Conservation (phyloP, 2,113 vertebrate genomes). For the Thalassoma bifasciatum region DNA sequence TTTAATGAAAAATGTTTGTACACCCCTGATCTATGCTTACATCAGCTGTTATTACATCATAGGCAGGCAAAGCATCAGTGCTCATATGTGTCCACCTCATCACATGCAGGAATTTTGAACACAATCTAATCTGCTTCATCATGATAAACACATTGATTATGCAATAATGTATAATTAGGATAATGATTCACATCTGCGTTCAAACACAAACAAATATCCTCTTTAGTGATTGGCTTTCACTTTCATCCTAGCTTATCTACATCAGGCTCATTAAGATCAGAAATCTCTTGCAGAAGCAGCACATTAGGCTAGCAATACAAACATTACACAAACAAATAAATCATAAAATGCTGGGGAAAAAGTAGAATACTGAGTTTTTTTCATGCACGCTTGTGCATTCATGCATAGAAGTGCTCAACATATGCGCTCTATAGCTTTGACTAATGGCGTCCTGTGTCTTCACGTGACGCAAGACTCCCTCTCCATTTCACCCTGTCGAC, state of each 20-base stretch:
- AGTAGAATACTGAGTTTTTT: background rate
- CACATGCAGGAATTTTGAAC: constrained; percentile 11
- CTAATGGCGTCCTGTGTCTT: constrained; percentile 45
- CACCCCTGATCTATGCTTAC: constrained; percentile 13
- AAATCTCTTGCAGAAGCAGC: constrained; percentile 27
- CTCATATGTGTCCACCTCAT: constrained; percentile 35
- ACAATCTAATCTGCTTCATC: constrained; percentile 43
- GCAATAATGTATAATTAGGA: constrained; percentile 58
- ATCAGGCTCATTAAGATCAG: constrained; percentile 53
- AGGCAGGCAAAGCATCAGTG: constrained; percentile 5
- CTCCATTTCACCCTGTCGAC: constrained; percentile 64
- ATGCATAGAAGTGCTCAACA: background rate
- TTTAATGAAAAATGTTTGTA: too few relatives aligned
- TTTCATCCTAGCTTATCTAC: constrained; percentile 48
- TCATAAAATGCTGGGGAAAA: background rate
- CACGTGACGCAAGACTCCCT: constrained; percentile 53
- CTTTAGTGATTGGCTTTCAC: constrained; percentile 21
- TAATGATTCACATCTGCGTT: constrained; percentile 55
- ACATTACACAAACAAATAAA: background rate
- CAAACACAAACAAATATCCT: constrained; percentile 32
- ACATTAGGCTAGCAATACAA: constrained; percentile 7
- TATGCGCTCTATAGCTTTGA: constrained; percentile 10
- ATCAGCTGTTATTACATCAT: background rate
- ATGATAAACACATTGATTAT: constrained; percentile 56
- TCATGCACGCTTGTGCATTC: background rate